Conservation (phyloP, 2,888 invertebrate species). For the Julus scanicus region DNA sequence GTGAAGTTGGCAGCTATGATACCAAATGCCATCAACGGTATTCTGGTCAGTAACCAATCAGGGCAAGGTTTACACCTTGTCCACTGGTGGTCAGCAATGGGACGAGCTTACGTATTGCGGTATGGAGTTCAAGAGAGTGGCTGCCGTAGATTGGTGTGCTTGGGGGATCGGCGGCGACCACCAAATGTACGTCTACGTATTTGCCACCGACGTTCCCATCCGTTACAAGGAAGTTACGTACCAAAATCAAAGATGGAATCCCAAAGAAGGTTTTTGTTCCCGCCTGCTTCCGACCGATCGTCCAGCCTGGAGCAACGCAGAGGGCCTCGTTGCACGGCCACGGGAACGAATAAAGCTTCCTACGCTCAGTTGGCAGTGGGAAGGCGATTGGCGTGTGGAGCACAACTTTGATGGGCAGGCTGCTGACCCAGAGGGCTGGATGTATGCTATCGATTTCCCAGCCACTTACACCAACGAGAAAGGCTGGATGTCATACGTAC, state of each 20-base stretch:
- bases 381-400: slow-evolving; percentile 84
- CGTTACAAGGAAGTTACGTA: slow-evolving; percentile 89
- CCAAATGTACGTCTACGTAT: slow-evolving; percentile 91
- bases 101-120: slow-evolving; percentile 86
- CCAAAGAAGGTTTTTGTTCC: slow-evolving; percentile 86
- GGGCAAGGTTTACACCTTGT: slow-evolving; percentile 85
- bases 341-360: slow-evolving; percentile 86
- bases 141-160: slow-evolving; percentile 74
- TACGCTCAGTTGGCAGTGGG: slow-evolving; percentile 97
- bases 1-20: not conserved
- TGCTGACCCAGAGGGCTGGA: slow-evolving; percentile 76
- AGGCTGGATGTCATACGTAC: slow-evolving; percentile 90
- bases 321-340: slow-evolving; percentile 81
- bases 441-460: slow-evolving; percentile 92
- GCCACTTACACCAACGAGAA: slow-evolving; percentile 82
- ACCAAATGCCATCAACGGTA: slow-evolving; percentile 57
- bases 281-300: slow-evolving; percentile 88
- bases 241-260: slow-evolving; percentile 94
- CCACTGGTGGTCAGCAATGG: slow-evolving; percentile 85
- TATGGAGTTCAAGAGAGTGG: slow-evolving; percentile 87
- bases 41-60: slow-evolving; percentile 81
- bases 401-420: slow-evolving; percentile 62
- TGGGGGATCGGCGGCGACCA: slow-evolving; percentile 95
- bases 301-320: slow-evolving; percentile 84
- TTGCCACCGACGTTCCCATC: slow-evolving; percentile 89